Base-by-base conservation (phyloP, 1,140 invertebrate species). In the Diachasmimorpha longicaudata region DNA sequence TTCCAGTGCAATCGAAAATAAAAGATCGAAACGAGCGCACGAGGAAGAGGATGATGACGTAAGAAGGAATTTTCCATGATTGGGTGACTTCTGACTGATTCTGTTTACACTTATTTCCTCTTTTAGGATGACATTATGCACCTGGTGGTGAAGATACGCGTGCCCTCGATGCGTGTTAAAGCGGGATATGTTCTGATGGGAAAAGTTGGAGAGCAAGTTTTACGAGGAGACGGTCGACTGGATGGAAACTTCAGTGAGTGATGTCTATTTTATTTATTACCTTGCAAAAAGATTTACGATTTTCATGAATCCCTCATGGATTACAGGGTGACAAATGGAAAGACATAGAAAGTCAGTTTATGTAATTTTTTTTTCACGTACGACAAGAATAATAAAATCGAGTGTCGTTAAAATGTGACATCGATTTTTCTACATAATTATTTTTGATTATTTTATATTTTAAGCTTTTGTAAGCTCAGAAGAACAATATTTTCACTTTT, bases 91-190 rank as follows among this genome's bases (percentile, higher is more conserved):
- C 36, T 44, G 55, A 48, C n/a, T 46, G 25, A 55, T 78, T 72
- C n/a, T 46, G 25, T 69, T 78, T 72, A 37, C 36, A 21, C 77
- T 78, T 77, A 25, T 23, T 78, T 79, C 74, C 37, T 79, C 70
- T 23, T 48, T 8, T 77, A 88, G 87, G 86, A 87, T 14, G 85
- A 88, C 70, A 79, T 87, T 73, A 88, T 89, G 84, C 86, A 86
- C 58, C 83, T 88, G 72, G 85, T 86, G 5, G 74, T 87, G 79
- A 85, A 79, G 72, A 79, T 89, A 72, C 85, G 78, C n/a, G 84
- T 86, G 25, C 87, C 87, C 4, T 42, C 81, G 70, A 78, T 89
- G 46, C 79, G 78, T 14, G 80, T 88, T 14, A 86, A 84, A n/a
- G 82, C 88, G 10, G 80, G 82, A 39, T 89, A 88, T 16, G 79